These are phyloP conservation scores for Malaclemys terrapin DNA, from an alignment of 2,113 vertebrate genomes.

Conservation along the genomic window DNA sequence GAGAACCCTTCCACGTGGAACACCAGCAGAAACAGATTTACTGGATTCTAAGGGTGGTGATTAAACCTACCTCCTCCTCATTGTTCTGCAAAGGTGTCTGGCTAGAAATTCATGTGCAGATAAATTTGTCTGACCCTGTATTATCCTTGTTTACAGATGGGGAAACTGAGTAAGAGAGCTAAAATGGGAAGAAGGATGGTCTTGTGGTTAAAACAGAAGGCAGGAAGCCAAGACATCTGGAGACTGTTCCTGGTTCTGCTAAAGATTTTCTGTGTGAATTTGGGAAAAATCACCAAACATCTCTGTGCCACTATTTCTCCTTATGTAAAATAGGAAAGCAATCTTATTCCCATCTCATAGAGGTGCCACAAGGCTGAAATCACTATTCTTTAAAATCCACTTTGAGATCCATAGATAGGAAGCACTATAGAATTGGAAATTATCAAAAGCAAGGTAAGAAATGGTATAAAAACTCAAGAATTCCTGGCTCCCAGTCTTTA, in stretches of 20 bases:
- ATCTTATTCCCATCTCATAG: conserved; percentile 77
- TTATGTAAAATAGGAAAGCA: conserved; percentile 78
- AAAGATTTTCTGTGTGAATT: neutral
- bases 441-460: conserved; percentile 74
- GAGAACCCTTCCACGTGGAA: neutral
- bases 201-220: conserved; percentile 34
- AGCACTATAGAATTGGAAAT: conserved; percentile 76
- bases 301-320: conserved; percentile 76
- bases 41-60: neutral
- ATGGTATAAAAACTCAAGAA: conserved; percentile 62
- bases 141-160: conserved; percentile 74
- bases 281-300: conserved; percentile 58
- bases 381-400: conserved; percentile 80
- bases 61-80: neutral
- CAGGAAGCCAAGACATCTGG: conserved; percentile 35
- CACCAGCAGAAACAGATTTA: neutral
- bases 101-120: neutral
- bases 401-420: conserved; percentile 80
- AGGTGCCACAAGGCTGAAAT: conserved; percentile 76
- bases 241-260: conserved; percentile 13
- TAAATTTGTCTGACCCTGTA: conserved; percentile 24
- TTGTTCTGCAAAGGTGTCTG: neutral
- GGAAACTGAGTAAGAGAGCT: conserved; percentile 77
- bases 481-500: conserved; percentile 66
- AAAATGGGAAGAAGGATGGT: conserved; percentile 73